Evolutionary conservation across 2,888 invertebrate genomes (phyloP).

Genomic region (Eristalis tenax): DNA sequence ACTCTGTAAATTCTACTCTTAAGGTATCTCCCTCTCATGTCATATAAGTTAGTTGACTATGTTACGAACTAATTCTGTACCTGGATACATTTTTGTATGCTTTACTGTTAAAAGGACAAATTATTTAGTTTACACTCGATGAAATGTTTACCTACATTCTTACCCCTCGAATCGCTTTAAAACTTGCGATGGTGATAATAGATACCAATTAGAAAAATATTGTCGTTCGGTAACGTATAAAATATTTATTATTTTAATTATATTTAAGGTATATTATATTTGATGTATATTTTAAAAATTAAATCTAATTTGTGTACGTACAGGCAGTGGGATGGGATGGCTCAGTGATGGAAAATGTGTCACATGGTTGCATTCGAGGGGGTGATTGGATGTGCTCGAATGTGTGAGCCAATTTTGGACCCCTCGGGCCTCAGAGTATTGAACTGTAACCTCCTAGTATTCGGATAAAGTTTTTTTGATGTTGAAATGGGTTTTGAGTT

Average conservation of each 20-base stretch:
- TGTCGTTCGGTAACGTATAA: neutral
- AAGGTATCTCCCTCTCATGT: conserved; percentile 19
- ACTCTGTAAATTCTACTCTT: conserved; percentile 4
- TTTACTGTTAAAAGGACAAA: conserved; percentile 28
- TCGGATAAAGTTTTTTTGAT: neutral
- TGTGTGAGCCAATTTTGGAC: neutral
- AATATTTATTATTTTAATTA: neutral
- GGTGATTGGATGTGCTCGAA: neutral
- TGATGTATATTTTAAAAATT: neutral
- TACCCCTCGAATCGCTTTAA: neutral
- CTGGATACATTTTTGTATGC: conserved; percentile 54
- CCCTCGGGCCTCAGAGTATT: neutral
- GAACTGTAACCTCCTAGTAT: neutral
- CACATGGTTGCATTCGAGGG: neutral
- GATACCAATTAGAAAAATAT: neutral
- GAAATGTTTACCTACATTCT: neutral
- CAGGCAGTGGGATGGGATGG: neutral
- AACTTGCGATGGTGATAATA: neutral
- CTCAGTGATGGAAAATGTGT: neutral
- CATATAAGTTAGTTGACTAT: conserved; percentile 41
- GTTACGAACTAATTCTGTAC: conserved; percentile 40
- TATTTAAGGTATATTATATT: no score
- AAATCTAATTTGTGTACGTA: conserved; percentile 1
- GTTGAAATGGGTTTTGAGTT: conserved; percentile 1
- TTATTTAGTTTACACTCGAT: conserved; percentile 8